These are phyloP conservation scores for Orthosia incerta DNA, from an alignment of 2,888 invertebrate genomes.

Conservation along the genomic window DNA sequence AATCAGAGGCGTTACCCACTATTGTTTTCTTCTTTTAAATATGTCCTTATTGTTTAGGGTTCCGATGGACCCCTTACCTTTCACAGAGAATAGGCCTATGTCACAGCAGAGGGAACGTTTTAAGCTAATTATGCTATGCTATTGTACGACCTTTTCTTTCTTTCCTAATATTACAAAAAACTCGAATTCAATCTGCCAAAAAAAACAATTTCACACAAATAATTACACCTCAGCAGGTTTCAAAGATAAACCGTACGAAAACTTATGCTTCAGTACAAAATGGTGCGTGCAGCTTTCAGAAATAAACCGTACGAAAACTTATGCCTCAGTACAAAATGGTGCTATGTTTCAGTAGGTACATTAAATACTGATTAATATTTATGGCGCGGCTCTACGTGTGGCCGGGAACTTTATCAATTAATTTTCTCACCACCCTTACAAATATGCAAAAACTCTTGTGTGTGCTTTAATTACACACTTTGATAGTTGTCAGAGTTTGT, in stretches of 20 bases:
- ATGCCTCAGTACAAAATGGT: slow-evolving; percentile 44
- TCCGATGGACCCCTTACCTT: no score
- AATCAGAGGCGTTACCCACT: not conserved
- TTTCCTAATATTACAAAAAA: not conserved
- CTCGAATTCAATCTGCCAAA: slow-evolving; percentile 1
- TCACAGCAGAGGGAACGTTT: no score
- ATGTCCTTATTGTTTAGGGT: not conserved
- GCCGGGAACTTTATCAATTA: slow-evolving; percentile 79
- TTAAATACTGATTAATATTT: slow-evolving; percentile 76
- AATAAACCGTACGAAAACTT: slow-evolving; percentile 29
- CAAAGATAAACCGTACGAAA: slow-evolving; percentile 16
- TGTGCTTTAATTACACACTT: slow-evolving; percentile 61
- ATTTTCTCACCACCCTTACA: slow-evolving; percentile 69
- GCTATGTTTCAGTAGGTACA: slow-evolving; percentile 59
- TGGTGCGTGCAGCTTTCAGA: slow-evolving; percentile 8
- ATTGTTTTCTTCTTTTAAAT: not conserved
- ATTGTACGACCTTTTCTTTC: no score
- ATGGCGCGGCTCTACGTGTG: slow-evolving; percentile 67
- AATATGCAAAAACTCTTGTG: slow-evolving; percentile 72
- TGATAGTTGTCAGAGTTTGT: slow-evolving; percentile 29
- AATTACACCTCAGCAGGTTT: slow-evolving; percentile 25
- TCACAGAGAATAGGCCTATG: not conserved
- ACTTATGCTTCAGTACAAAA: slow-evolving; percentile 29
- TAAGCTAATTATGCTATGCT: no score
- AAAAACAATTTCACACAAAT: slow-evolving; percentile 3